Conservation (phyloP, 2,113 vertebrate genomes). For the Pogonocichla stellata region DNA sequence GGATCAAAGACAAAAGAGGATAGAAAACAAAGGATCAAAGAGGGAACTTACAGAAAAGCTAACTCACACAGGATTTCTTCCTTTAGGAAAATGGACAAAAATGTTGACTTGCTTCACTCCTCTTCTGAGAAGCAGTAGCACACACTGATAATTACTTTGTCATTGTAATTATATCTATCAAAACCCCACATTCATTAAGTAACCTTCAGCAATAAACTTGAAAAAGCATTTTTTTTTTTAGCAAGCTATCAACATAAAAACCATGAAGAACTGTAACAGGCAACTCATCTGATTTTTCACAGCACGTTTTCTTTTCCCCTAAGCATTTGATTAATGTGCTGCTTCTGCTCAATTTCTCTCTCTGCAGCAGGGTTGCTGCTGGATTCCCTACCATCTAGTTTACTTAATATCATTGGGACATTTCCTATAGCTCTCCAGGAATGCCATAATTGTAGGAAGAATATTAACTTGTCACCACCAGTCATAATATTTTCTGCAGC, state of each 20-base stretch:
- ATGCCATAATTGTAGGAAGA: neutral
- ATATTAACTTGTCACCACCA: neutral
- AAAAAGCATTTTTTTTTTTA: slow-evolving; percentile 4
- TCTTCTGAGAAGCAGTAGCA: neutral
- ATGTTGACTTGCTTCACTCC: neutral
- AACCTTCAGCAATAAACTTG: neutral
- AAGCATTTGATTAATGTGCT: neutral
- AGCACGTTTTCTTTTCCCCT: neutral
- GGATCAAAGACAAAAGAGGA: neutral
- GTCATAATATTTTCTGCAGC: slow-evolving; percentile 21
- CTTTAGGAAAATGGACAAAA: neutral
- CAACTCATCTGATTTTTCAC: neutral
- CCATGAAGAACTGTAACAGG: neutral
- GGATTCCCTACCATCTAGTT: neutral
- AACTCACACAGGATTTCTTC: fast-evolving
- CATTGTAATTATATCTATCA: neutral
- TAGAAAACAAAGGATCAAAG: neutral
- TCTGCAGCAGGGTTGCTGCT: neutral
- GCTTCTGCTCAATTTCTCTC: neutral
- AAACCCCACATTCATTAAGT: neutral
- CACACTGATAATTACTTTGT: neutral
- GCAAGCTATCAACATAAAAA: neutral
- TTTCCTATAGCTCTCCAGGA: slow-evolving; percentile 1
- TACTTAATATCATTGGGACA: neutral
- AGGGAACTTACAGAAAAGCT: neutral